Base-by-base conservation (phyloP, 2,113 vertebrate species). In the Acanthisitta chloris region DNA sequence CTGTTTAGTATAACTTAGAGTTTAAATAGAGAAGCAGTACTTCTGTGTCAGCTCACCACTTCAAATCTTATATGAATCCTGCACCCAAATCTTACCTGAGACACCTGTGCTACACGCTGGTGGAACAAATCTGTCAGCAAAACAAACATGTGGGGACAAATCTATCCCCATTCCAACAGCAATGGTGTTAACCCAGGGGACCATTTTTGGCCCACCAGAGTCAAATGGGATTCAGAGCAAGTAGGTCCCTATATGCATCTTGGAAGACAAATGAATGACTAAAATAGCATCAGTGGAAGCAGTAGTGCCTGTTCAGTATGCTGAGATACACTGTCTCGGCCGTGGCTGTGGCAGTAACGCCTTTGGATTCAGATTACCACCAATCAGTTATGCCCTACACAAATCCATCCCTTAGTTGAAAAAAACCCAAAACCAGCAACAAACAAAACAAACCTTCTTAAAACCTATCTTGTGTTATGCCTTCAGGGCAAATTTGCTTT, bases 401-500 rank as follows among this genome's bases (percentile, higher is more conserved):
- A 91, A 95, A 95, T 72, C 88, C n/a, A 4, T 94, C 70, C 74
- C 34, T 58, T 40, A 48, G 83, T 36, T 72, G 19, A 65, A 71
- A 80, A 66, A 88, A 65, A 26, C 25, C 52, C 54, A 33, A 38
- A 15, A 0, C 1, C 33, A 66, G 45, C 43, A 46, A 17, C n/a
- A n/a, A n/a, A n/a, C n/a, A n/a, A 49, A 34, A 31, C 64, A 77
- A 83, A 70, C 52, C 64, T 88, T 64, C 86, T 94, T 89, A 94
- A 95, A 90, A 86, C 86, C 88, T 86, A 73, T 91, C 92, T 92
- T 92, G 92, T 86, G 94, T 94, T 93, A 90, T 97, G 96, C 96
- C 97, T 97, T 90, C 93, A 91, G 96, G 97, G 97, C 81, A 96
- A 96, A 97, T 97, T 92, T 97, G 97, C 96, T 97, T 97, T 97